Conservation (phyloP, 1,140 invertebrate species). For the Pogonognathellus flavescens region DNA sequence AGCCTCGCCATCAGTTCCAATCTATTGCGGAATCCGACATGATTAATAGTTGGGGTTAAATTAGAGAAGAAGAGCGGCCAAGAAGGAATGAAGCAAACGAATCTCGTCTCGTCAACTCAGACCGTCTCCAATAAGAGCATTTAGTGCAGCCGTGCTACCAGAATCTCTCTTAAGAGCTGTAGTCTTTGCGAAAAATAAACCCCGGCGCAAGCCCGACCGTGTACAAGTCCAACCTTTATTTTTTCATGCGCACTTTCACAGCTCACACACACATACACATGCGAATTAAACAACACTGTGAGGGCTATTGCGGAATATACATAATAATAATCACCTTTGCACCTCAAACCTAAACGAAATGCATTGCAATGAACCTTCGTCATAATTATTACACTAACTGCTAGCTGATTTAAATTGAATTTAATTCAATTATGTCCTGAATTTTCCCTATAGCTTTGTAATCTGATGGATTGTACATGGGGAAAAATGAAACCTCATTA, state of each 20-base stretch:
- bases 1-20: slow-evolving; percentile 47
- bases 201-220: slow-evolving; percentile 23
- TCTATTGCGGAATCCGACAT: slow-evolving; percentile 47
- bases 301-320: slow-evolving; percentile 6
- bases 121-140: slow-evolving; percentile 47
- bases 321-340: slow-evolving; percentile 25
- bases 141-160: not conserved
- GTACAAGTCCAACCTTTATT: slow-evolving; percentile 38
- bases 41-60: slow-evolving; percentile 40
- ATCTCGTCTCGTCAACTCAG: slow-evolving; percentile 37
- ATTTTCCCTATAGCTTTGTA: not conserved
- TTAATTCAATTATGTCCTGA: not conserved
- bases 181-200: slow-evolving; percentile 42
- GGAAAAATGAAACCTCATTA: slow-evolving; percentile 35
- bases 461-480: not conserved
- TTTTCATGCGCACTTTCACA: slow-evolving; percentile 48
- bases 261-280: not conserved
- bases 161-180: not conserved
- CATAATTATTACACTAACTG: too few species aligned
- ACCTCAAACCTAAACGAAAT: not conserved
- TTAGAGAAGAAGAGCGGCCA: slow-evolving; percentile 40
- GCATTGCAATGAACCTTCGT: too few species aligned
- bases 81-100: slow-evolving; percentile 36
- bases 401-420: not conserved
- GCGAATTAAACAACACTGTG: slow-evolving; percentile 11